These are phyloP conservation scores for Rallus limicola DNA, from an alignment of 2,113 vertebrate genomes.

Conservation along the genomic window DNA sequence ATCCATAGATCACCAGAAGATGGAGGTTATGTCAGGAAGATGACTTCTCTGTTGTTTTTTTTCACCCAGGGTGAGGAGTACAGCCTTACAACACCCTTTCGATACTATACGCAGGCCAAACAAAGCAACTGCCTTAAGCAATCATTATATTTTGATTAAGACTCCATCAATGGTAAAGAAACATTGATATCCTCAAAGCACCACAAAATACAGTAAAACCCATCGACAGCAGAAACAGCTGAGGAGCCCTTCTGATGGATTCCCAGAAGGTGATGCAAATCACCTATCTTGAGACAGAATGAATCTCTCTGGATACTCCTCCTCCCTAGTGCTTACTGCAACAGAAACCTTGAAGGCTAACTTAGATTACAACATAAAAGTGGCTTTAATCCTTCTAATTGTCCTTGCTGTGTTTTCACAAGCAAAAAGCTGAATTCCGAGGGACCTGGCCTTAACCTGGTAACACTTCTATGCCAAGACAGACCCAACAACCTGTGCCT, in stretches of 20 bases:
- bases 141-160: background rate
- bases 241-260: background rate
- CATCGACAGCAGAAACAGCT: background rate
- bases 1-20: background rate
- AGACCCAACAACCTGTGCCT: background rate
- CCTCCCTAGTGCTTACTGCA: background rate
- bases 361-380: background rate
- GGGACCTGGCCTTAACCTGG: background rate
- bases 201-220: background rate
- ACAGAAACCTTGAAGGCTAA: background rate
- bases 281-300: background rate
- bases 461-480: fast-evolving
- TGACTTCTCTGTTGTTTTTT: background rate
- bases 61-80: background rate
- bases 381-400: background rate
- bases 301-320: background rate
- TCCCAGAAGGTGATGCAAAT: background rate
- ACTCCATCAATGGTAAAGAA: background rate
- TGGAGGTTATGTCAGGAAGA: background rate
- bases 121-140: background rate
- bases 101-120: background rate
- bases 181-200: background rate
- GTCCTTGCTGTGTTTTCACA: background rate
- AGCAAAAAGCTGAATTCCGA: background rate
- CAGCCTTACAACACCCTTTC: background rate